phyloP scores from a whole-genome alignment of 2,888 invertebrate species.

The Cerastis leucographa region DNA sequence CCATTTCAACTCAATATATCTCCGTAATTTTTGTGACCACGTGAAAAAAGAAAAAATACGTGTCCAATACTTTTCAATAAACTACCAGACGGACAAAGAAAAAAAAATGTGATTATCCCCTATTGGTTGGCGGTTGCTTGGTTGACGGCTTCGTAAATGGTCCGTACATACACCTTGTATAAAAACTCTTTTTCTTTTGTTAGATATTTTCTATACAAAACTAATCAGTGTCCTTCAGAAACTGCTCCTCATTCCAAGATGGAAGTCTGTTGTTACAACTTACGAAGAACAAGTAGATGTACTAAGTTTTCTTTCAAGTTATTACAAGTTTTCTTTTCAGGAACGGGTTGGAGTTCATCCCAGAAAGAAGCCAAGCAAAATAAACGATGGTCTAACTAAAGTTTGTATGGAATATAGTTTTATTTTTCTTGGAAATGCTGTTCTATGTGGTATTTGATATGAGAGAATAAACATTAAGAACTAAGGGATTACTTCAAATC shows the following conservation, averaged over 20 bases:
- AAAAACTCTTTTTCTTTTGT: neutral
- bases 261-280: slow-evolving; percentile 17
- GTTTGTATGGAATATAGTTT: slow-evolving; percentile 8
- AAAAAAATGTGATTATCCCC: too few relatives aligned
- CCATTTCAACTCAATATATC: too few relatives aligned
- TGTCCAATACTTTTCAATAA: too few relatives aligned
- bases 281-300: slow-evolving; percentile 18
- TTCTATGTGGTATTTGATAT: neutral
- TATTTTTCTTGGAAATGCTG: neutral
- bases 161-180: too few relatives aligned
- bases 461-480: neutral
- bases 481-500: neutral
- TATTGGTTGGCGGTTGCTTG: too few relatives aligned
- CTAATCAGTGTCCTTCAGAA: slow-evolving; percentile 10
- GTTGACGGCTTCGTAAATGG: too few relatives aligned
- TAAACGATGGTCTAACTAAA: slow-evolving; percentile 8
- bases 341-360: slow-evolving; percentile 14
- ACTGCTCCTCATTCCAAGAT: slow-evolving; percentile 10
- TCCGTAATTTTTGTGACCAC: too few relatives aligned
- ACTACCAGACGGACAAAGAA: too few relatives aligned
- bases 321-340: slow-evolving; percentile 45
- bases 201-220: neutral
- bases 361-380: slow-evolving; percentile 26
- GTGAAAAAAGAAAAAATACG: too few relatives aligned
- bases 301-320: slow-evolving; percentile 36